Percentiles rank a stretch among this genome's conserved stretches.
Conservation (phyloP, 1,140 invertebrate species). For the Periplaneta americana region DNA sequence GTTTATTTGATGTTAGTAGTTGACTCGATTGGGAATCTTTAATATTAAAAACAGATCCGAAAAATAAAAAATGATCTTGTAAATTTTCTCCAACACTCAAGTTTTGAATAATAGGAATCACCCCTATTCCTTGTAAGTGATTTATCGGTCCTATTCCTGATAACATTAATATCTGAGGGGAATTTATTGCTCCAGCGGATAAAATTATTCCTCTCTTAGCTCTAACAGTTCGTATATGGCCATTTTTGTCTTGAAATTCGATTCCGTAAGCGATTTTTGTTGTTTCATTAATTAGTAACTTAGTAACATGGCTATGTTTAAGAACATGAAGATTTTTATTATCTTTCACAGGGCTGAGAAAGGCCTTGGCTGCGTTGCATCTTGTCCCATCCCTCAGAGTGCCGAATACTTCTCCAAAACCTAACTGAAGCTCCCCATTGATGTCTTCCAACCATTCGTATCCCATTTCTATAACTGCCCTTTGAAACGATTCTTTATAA, state of each 20-base stretch:
- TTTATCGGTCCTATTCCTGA: constrained; percentile 83
- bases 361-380: constrained; percentile 44
- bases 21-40: background rate
- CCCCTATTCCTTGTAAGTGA: constrained; percentile 59
- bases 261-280: background rate
- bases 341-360: constrained; percentile 37
- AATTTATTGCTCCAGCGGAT: constrained; percentile 83
- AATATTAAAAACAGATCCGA: constrained; percentile 42
- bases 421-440: constrained; percentile 40
- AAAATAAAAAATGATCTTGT: constrained; percentile 82
- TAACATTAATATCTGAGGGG: constrained; percentile 87
- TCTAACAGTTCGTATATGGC: constrained; percentile 59
- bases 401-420: constrained; percentile 42
- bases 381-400: constrained; percentile 44
- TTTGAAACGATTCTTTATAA: constrained; percentile 34
- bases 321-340: constrained; percentile 45
- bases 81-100: constrained; percentile 71
- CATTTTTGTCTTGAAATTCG: constrained; percentile 44
- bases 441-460: constrained; percentile 32
- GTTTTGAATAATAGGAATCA: constrained; percentile 29
- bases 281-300: background rate
- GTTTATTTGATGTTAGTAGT: background rate
- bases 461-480: constrained; percentile 37
- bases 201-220: constrained; percentile 79
- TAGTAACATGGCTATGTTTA: constrained; percentile 37